Evolutionary conservation across 2,113 vertebrate species (phyloP), one percentile per base, ranked within the genome.

Genomic region (Trichomycterus rosablanca): DNA sequence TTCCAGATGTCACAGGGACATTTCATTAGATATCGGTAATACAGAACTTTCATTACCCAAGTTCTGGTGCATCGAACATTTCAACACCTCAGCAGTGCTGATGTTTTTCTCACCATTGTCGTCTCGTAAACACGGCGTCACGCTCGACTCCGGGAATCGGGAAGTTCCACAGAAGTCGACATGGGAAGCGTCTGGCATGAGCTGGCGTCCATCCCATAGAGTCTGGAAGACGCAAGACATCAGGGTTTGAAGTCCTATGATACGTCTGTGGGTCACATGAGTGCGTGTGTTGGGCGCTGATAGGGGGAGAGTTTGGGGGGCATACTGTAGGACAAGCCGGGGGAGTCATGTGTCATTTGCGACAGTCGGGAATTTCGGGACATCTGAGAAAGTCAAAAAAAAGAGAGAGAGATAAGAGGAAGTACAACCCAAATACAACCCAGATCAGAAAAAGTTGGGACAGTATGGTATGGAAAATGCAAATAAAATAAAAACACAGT

Each of bases 181-280:
- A 24, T 34, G 52, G 48, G 67, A 65, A 55, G 14, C 20, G 46
- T 57, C 51, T 70, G 42, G 39, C 3, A 1, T 6, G 37, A 45
- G 28, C 22, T 52, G 42, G 42, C 18, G 23, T 18, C 1, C 1
- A 20, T 26, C 42, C 22, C 19, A 15, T 34, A 52, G 50, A 23
- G 2, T 5, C 28, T 37, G 49, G 56, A 46, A 54, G 46, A 11
- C 3, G 16, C 14, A 11, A 11, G 3, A 22, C 30, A 26, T 15
- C 11, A 14, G 50, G n/a, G 42, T 46, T 66, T 34, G 50, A 34
- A 46, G 51, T 64, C 51, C 51, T 46, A 42, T 48, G 51, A 24
- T 59, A 59, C 10, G 40, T 18, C 20, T 34, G 19, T 5, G 23
- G 45, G 34, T 66, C 63, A 56, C 53, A 54, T 63, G 60, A 66